Conservation (phyloP, 2,888 invertebrate genomes). For the Pammene aurita region DNA sequence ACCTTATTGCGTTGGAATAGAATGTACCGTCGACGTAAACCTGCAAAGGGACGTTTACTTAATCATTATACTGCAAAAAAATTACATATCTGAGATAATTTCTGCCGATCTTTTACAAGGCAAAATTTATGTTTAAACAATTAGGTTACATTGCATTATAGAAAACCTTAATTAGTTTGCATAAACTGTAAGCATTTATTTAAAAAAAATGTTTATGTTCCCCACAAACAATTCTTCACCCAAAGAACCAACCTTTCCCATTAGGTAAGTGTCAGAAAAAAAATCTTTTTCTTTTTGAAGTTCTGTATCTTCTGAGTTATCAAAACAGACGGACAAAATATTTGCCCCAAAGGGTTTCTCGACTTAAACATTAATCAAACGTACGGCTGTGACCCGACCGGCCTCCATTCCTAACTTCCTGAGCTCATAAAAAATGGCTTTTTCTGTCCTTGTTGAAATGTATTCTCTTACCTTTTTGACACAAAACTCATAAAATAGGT, state of each 20-base stretch:
- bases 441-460: conserved; percentile 21
- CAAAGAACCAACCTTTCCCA: background rate
- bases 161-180: no score
- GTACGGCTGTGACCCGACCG: conserved; percentile 33
- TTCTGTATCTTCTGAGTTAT: conserved; percentile 26
- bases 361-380: conserved; percentile 38
- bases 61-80: no score
- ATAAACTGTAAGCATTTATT: no score
- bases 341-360: conserved; percentile 31
- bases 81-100: no score
- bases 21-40: no score
- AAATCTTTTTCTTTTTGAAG: background rate
- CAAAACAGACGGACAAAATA: conserved; percentile 34
- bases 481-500: background rate
- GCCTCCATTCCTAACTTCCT: conserved; percentile 35
- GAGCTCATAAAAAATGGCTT: conserved; percentile 34
- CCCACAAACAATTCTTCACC: background rate
- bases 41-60: no score
- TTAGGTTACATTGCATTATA: no score
- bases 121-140: no score
- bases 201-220: background rate
- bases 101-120: no score
- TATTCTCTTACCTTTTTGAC: conserved; percentile 17
- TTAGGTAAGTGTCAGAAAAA: no score
- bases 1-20: no score